These are phyloP conservation scores for Elegia similella DNA, from an alignment of 2,888 invertebrate genomes.

Conservation along the genomic window DNA sequence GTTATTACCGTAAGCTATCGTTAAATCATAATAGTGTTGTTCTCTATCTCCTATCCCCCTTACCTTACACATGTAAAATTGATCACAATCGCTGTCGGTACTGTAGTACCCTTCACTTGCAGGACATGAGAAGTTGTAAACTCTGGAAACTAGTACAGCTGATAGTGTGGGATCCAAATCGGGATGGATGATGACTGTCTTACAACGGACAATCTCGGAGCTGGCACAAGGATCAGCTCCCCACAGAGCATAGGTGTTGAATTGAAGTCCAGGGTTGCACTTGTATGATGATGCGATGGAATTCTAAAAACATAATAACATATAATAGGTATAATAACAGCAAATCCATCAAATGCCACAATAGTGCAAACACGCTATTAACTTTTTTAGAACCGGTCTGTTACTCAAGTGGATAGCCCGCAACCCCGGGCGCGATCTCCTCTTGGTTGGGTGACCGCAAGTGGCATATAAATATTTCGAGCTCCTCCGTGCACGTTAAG, in stretches of 20 bases:
- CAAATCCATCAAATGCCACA: no score
- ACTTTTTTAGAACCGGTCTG: no score
- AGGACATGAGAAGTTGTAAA: background rate
- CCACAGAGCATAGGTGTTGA: constrained; percentile 1
- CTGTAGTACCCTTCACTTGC: background rate
- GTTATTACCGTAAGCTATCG: no score
- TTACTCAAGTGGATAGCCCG: no score
- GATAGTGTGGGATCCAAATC: background rate
- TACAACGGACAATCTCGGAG: constrained; percentile 2
- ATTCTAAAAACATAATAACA: background rate
- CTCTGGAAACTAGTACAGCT: background rate
- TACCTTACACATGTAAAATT: constrained; percentile 1
- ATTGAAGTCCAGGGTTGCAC: constrained; percentile 6
- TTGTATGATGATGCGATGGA: constrained; percentile 7
- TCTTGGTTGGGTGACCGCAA: no score
- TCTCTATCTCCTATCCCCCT: background rate
- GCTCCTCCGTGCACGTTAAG: no score
- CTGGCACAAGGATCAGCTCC: constrained; percentile 1
- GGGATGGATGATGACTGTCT: constrained; percentile 2
- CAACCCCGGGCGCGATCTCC: no score
- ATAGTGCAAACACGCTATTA: no score
- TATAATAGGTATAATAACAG: background rate
- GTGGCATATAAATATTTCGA: no score
- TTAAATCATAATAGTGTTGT: no score
- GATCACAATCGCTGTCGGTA: background rate